Conservation (phyloP, 2,888 invertebrate genomes). For the Epinotia brunnichana region DNA sequence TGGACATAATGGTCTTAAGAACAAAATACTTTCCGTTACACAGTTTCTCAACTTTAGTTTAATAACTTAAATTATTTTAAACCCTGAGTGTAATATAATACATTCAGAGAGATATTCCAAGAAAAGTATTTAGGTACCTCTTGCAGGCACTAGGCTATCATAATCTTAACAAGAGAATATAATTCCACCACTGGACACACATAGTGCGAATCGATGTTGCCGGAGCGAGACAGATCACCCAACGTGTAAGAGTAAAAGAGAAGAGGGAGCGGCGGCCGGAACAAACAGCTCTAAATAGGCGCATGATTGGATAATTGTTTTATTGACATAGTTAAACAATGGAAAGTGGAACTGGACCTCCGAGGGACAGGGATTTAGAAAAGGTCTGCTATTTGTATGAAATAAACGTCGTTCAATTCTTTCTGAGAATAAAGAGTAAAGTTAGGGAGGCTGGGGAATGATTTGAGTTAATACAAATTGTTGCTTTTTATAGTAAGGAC, state of each 20-base stretch:
- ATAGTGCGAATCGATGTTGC: constrained; percentile 28
- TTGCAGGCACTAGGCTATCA: too few relatives aligned
- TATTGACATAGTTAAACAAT: constrained; percentile 79
- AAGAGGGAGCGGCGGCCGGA: constrained; percentile 65
- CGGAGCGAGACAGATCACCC: constrained; percentile 53
- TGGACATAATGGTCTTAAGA: too few relatives aligned
- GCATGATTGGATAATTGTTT: constrained; percentile 83
- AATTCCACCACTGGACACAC: constrained; percentile 10
- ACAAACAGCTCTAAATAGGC: constrained; percentile 79
- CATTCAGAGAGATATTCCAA: too few relatives aligned
- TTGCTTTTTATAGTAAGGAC: not conserved
- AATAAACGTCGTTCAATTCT: not conserved
- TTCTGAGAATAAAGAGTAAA: not conserved
- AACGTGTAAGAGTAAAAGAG: constrained; percentile 51
- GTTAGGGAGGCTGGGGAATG: constrained; percentile 13
- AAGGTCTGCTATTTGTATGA: not conserved
- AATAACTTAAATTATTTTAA: too few relatives aligned
- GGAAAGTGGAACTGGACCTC: constrained; percentile 64
- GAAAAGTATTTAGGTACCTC: too few relatives aligned
- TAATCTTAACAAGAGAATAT: not conserved
- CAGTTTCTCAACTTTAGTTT: too few relatives aligned
- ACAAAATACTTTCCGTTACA: too few relatives aligned
- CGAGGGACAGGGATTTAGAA: constrained; percentile 51
- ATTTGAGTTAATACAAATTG: constrained; percentile 42
- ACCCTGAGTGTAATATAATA: too few relatives aligned